Evolutionary conservation across 2,113 vertebrate species (phyloP).

Genomic region (Triplophysa tibetana): DNA sequence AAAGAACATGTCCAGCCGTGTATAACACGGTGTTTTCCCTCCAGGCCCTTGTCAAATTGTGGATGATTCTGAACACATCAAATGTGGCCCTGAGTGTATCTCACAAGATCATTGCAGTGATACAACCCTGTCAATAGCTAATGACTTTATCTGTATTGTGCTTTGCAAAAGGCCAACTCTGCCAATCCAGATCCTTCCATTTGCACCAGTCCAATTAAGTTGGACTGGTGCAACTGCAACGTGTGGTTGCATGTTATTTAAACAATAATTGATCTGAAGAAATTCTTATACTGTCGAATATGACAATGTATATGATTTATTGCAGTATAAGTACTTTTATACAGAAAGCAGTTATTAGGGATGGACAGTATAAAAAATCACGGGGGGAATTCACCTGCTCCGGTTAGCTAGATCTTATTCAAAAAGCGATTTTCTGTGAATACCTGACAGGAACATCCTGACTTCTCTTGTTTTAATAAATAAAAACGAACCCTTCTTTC

Average conservation of each 20-base stretch:
- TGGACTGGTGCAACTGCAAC: conserved; percentile 51
- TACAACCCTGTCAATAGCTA: conserved; percentile 75
- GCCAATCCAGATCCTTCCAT: conserved; percentile 66
- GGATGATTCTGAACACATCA: conserved; percentile 42
- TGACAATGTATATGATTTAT: no score
- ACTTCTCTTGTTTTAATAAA: no score
- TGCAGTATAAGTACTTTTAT: no score
- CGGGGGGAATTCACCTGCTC: no score
- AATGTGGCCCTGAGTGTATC: conserved; percentile 31
- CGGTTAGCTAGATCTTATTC: no score
- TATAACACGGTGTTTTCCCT: conserved; percentile 22
- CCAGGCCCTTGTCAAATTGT: conserved; percentile 39
- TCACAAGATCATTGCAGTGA: conserved; percentile 70
- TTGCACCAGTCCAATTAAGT: conserved; percentile 72
- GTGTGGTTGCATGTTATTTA: not conserved
- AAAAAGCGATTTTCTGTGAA: no score
- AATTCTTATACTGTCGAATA: no score
- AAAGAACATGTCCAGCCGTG: conserved; percentile 38
- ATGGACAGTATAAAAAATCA: no score
- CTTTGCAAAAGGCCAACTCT: conserved; percentile 67
- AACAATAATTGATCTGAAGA: no score
- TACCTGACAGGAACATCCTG: no score
- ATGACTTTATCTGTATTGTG: conserved; percentile 73
- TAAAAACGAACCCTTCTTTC: no score
- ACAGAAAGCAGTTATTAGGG: no score